Evolutionary conservation across 2,888 invertebrate genomes (phyloP).

Genomic region (Thysanoteuthis rhombus): DNA sequence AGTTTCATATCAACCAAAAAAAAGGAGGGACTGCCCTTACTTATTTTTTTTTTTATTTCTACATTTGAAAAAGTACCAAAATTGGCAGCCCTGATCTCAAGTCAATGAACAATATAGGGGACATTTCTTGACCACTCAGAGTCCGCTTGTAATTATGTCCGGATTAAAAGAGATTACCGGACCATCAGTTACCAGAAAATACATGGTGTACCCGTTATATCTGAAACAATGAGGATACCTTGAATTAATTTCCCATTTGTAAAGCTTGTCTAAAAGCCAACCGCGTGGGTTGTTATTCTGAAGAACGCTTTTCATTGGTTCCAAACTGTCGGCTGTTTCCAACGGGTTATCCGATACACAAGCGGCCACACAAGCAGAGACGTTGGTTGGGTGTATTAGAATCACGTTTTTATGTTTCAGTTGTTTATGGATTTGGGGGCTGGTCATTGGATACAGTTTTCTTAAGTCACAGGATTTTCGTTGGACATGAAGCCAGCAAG

Average conservation of each 20-base stretch:
- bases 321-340: neutral
- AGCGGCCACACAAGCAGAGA: neutral
- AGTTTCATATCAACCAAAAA: too few species aligned
- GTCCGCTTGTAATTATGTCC: too few species aligned
- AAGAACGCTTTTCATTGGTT: neutral
- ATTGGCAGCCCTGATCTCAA: too few species aligned
- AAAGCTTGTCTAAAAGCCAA: neutral
- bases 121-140: too few species aligned
- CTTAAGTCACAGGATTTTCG: too few species aligned
- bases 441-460: neutral
- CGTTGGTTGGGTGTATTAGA: neutral
- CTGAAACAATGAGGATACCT: neutral
- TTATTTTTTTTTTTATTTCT: too few species aligned
- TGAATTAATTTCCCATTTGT: neutral
- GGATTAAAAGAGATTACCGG: too few species aligned
- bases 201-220: neutral
- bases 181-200: too few species aligned
- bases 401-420: neutral
- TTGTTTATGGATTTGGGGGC: neutral
- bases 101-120: too few species aligned
- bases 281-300: neutral
- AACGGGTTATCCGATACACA: neutral
- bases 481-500: too few species aligned
- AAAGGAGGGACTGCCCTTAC: too few species aligned
- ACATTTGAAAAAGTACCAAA: too few species aligned